Conservation (phyloP, 2,113 vertebrate genomes). For the Siniperca knerii region DNA sequence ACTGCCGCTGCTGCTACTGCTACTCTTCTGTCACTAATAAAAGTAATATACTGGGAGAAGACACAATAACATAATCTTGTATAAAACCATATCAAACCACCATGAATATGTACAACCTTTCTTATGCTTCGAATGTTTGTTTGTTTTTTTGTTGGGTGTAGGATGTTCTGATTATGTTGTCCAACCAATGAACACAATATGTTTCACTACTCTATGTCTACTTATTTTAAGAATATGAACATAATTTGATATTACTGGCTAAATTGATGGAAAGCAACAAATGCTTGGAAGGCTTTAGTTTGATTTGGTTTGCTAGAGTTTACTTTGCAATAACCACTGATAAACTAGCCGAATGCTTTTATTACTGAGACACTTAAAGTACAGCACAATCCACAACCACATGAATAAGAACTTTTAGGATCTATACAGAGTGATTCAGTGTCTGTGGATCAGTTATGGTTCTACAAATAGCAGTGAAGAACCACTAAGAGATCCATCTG, state of each 20-base stretch:
- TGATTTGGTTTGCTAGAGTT: not conserved
- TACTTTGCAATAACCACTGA: not conserved
- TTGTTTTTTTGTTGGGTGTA: not conserved
- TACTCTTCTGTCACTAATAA: not conserved
- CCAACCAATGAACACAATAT: not conserved
- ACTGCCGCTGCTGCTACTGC: not conserved
- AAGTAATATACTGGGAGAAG: not conserved
- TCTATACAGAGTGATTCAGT: not conserved
- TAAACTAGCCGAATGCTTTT: not conserved
- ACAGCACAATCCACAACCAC: not conserved
- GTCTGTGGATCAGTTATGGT: not conserved
- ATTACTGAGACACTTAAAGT: not conserved
- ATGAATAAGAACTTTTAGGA: not conserved
- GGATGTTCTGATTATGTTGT: not conserved
- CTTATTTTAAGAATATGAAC: not conserved
- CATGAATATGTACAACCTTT: not conserved
- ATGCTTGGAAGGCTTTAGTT: not conserved
- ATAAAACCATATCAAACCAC: not conserved
- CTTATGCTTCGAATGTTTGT: not conserved
- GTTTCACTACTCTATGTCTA: not conserved
- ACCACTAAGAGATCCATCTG: not conserved
- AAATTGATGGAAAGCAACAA: not conserved
- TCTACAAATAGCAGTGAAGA: not conserved
- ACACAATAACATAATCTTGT: not conserved
- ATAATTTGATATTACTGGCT: not conserved